These are phyloP conservation scores for Littorina saxatilis DNA, from an alignment of 1,140 invertebrate species.

Conservation along the genomic window DNA sequence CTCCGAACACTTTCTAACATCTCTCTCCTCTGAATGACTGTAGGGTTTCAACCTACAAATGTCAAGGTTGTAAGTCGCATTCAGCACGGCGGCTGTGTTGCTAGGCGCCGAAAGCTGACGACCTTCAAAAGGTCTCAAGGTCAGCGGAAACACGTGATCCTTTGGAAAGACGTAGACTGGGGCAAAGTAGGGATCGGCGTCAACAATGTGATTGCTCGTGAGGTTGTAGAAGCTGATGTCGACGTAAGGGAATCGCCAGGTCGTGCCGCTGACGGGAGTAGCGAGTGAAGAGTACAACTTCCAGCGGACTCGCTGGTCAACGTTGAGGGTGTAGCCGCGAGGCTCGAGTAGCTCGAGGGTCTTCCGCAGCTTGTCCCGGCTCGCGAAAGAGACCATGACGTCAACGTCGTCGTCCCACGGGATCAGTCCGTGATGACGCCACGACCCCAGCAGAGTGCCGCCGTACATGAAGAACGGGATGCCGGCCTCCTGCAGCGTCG, in stretches of 20 bases:
- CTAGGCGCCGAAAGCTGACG: conserved; percentile 44
- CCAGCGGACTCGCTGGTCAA: conserved; percentile 34
- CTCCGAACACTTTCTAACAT: no score
- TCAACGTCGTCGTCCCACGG: conserved; percentile 62
- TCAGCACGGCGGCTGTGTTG: conserved; percentile 27
- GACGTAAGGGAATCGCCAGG: conserved; percentile 47
- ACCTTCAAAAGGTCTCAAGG: conserved; percentile 40
- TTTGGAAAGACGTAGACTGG: conserved; percentile 27
- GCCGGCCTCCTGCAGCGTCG: no score
- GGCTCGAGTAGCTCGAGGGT: neutral
- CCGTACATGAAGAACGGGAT: no score
- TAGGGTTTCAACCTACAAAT: conserved; percentile 33
- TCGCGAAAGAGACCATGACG: conserved; percentile 31
- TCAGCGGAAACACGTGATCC: conserved; percentile 44
- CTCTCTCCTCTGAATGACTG: conserved; percentile 30
- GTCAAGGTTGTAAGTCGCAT: conserved; percentile 6
- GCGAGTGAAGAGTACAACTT: conserved; percentile 43
- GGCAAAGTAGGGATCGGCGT: conserved; percentile 22
- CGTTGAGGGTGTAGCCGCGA: conserved; percentile 37
- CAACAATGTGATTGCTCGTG: conserved; percentile 52
- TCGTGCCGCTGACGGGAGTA: neutral
- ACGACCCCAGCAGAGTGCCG: conserved; percentile 44
- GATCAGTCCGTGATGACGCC: conserved; percentile 54
- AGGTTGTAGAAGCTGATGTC: conserved; percentile 50
- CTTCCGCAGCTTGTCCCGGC: neutral